phyloP scores from a whole-genome alignment of 1,140 invertebrate species.

The Drosophila prosaltans region DNA sequence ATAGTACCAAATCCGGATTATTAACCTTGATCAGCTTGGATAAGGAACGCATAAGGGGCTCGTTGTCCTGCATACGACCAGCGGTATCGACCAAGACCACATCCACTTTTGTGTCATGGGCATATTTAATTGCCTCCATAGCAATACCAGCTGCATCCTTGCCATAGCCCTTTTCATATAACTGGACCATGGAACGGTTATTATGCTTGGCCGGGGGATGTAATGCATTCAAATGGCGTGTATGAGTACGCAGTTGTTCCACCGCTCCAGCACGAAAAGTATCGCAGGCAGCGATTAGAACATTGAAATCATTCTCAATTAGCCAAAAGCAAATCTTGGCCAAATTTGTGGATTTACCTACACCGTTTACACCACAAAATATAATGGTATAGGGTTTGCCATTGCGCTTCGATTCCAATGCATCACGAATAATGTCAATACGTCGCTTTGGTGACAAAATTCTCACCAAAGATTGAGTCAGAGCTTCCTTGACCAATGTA shows the following conservation, averaged over 20 bases:
- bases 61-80: constrained; percentile 99
- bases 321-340: constrained; percentile 99
- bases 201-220: constrained; percentile 91
- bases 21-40: constrained; percentile 96
- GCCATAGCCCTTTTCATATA: constrained; percentile 99
- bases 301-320: constrained; percentile 98
- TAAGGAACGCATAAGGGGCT: constrained; percentile 98
- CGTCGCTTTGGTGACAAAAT: constrained; percentile 97
- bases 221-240: constrained; percentile 95
- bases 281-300: constrained; percentile 99
- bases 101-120: constrained; percentile 92
- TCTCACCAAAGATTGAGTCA: constrained; percentile 93
- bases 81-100: constrained; percentile 98
- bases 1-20: constrained; percentile 98
- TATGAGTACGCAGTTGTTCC: constrained; percentile 98
- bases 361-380: constrained; percentile 99
- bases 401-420: constrained; percentile 92
- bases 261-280: constrained; percentile 99
- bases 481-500: constrained; percentile 90
- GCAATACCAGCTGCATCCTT: constrained; percentile 99
- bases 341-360: constrained; percentile 99
- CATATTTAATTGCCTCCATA: constrained; percentile 96
- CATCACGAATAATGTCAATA: constrained; percentile 98
- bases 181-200: constrained; percentile 92
- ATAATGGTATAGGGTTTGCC: constrained; percentile 96